Evolutionary conservation across 2,888 invertebrate genomes (phyloP).

Genomic region (Drosophila sordidapex): DNA sequence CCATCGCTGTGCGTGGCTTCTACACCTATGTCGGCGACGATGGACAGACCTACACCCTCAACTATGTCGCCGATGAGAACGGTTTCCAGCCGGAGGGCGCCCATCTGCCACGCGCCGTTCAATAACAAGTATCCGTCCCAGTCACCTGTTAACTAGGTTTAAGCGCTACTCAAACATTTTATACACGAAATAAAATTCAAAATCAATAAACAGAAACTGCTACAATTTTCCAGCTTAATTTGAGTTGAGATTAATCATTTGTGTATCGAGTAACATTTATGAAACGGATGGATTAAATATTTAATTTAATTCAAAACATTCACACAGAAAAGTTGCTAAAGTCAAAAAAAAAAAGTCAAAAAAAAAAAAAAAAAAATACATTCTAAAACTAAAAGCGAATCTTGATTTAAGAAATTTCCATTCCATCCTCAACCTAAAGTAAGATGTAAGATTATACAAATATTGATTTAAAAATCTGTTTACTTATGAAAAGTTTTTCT

Average conservation of each 20-base stretch:
- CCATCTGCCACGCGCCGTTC: constrained; percentile 82
- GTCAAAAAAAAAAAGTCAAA: neutral
- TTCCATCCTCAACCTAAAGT: neutral
- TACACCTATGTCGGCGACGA: constrained; percentile 87
- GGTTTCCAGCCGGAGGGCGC: constrained; percentile 85
- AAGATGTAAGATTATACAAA: neutral
- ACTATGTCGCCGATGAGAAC: constrained; percentile 83
- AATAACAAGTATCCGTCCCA: constrained; percentile 29
- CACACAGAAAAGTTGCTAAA: neutral
- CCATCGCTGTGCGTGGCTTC: constrained; percentile 87
- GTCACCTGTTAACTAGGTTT: constrained; percentile 74
- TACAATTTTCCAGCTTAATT: constrained; percentile 6
- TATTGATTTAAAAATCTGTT: neutral
- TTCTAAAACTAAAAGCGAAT: too few species aligned
- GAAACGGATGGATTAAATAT: too few species aligned
- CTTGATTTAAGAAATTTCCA: too few species aligned
- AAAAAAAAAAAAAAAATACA: too few species aligned
- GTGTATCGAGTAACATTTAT: neutral
- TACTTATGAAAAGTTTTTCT: neutral
- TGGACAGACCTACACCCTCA: constrained; percentile 87
- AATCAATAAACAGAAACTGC: constrained; percentile 9
- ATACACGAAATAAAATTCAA: constrained; percentile 4
- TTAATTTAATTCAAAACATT: neutral
- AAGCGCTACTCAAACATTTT: constrained; percentile 27
- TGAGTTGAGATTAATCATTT: neutral